Conservation (phyloP, 2,888 invertebrate genomes). For the Linhomoeus sp. region DNA sequence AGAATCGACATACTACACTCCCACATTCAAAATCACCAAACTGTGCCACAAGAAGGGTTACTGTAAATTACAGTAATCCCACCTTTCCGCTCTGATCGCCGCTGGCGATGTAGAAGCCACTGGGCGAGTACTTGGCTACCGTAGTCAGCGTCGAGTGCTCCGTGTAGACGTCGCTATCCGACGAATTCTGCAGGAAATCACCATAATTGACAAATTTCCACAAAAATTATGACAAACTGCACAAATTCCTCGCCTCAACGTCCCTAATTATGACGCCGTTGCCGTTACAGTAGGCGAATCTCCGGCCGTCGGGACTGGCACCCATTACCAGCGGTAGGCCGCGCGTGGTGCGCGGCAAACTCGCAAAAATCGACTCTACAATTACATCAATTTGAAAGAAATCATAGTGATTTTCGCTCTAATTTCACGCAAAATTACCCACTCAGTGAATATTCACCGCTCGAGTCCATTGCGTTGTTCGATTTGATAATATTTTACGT, state of each 20-base stretch:
- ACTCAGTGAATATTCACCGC: too few relatives aligned
- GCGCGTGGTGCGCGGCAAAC: conserved; percentile 76
- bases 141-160: conserved; percentile 86
- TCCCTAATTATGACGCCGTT: conserved; percentile 92
- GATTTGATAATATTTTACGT: too few relatives aligned
- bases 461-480: too few relatives aligned
- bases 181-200: conserved; percentile 63
- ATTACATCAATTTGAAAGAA: too few relatives aligned
- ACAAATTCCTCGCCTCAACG: conserved; percentile 48
- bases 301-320: conserved; percentile 86
- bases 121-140: conserved; percentile 92
- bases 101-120: conserved; percentile 92
- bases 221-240: not conserved
- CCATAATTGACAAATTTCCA: not conserved
- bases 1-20: too few relatives aligned
- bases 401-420: too few relatives aligned
- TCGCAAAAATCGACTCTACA: conserved; percentile 43
- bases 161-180: conserved; percentile 80
- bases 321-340: conserved; percentile 84
- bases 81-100: conserved; percentile 89
- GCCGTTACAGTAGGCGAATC: conserved; percentile 87
- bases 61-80: too few relatives aligned
- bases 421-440: too few relatives aligned
- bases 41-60: too few relatives aligned
- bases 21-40: too few relatives aligned